A percentile compares a stretch with the other conserved stretches of the same genome.
Conservation (phyloP, 2,888 invertebrate genomes). For the Eupeodes latifasciatus region DNA sequence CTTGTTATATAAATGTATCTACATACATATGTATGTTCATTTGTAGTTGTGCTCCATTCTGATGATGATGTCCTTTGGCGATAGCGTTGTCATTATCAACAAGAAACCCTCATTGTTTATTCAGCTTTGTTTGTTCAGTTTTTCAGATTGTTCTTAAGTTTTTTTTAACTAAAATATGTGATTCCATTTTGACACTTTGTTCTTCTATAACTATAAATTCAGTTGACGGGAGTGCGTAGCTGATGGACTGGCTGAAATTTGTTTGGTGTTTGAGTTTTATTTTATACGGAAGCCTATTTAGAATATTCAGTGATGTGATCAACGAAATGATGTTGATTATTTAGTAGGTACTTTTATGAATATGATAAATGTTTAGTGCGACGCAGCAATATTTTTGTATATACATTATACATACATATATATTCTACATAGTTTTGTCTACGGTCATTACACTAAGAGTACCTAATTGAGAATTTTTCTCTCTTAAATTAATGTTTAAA, state of each 20-base stretch:
- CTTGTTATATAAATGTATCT: neutral
- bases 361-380: too few species aligned
- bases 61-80: constrained; percentile 31
- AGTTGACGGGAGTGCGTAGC: neutral
- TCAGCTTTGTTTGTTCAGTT: constrained; percentile 18
- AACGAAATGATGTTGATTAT: too few species aligned
- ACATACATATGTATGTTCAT: neutral
- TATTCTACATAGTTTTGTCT: neutral
- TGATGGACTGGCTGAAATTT: neutral
- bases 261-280: neutral
- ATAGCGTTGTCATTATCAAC: constrained; percentile 16
- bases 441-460: neutral
- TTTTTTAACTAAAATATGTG: constrained; percentile 20
- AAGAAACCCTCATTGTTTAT: constrained; percentile 17
- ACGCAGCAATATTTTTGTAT: neutral
- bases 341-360: too few species aligned
- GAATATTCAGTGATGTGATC: constrained; percentile 13
- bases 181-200: constrained; percentile 17
- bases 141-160: constrained; percentile 30
- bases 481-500: neutral
- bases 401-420: neutral
- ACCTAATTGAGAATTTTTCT: neutral
- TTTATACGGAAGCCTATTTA: neutral
- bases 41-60: constrained; percentile 1
- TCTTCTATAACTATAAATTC: constrained; percentile 7